Evolutionary conservation across 2,113 vertebrate species (phyloP).

Genomic region (Bambusicola thoracicus): DNA sequence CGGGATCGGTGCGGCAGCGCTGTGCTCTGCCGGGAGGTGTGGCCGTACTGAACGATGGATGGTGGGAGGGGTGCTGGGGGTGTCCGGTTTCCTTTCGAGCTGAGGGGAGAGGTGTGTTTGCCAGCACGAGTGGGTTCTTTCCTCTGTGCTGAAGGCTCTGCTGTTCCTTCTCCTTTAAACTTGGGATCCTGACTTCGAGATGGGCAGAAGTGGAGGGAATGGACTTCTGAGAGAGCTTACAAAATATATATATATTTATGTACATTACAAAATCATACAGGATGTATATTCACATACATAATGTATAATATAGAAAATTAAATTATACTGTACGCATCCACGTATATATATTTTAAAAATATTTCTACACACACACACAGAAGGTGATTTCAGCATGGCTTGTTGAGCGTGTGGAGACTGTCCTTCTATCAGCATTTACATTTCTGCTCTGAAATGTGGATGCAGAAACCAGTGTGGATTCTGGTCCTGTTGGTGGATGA

Average conservation of each 20-base stretch:
- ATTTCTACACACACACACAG: too few species aligned
- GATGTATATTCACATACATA: too few species aligned
- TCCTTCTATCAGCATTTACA: background rate
- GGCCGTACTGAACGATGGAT: background rate
- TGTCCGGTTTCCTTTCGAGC: background rate
- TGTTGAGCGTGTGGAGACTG: background rate
- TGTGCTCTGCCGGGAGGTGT: background rate
- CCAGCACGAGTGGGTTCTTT: fast-evolving
- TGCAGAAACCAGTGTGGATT: background rate
- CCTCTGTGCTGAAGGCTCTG: background rate
- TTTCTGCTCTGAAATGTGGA: background rate
- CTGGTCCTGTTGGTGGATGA: background rate
- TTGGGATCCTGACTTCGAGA: background rate
- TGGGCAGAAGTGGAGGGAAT: background rate
- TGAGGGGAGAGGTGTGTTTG: fast-evolving
- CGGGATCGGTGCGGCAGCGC: background rate
- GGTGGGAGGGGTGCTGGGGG: background rate
- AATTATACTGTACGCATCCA: too few species aligned
- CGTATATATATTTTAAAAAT: too few species aligned
- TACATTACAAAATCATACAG: background rate
- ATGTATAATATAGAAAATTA: too few species aligned
- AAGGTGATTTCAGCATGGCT: background rate
- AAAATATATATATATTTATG: background rate
- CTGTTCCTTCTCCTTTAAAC: background rate
- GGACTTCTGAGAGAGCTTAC: background rate